phyloP scores from a whole-genome alignment of 2,113 vertebrate genomes.

The Phrynocephalus versicolor region DNA sequence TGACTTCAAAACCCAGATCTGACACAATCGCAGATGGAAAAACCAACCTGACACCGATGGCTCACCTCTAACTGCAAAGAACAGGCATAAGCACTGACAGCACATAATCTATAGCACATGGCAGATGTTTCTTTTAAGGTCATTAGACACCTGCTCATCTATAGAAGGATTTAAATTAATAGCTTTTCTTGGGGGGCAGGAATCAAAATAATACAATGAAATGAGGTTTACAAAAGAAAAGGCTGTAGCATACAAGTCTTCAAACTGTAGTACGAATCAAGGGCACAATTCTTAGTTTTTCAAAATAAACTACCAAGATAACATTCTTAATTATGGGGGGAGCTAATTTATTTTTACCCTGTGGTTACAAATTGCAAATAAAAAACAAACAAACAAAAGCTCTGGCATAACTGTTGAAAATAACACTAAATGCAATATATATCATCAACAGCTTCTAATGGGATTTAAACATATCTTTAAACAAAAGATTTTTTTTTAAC shows the following conservation, averaged over 20 bases:
- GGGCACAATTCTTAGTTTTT: neutral
- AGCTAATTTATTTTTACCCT: neutral
- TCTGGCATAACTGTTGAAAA: neutral
- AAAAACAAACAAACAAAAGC: neutral
- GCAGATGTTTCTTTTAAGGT: constrained; percentile 56
- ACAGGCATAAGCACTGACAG: constrained; percentile 12
- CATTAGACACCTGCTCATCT: constrained; percentile 57
- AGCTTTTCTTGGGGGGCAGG: constrained; percentile 6
- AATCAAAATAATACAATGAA: constrained; percentile 42
- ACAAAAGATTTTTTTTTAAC: too few relatives aligned
- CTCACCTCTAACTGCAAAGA: neutral
- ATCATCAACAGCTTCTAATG: neutral
- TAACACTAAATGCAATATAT: neutral
- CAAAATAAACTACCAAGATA: neutral
- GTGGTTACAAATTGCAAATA: neutral
- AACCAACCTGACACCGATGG: neutral
- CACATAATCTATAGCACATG: constrained; percentile 33
- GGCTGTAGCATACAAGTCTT: neutral
- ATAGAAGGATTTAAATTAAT: constrained; percentile 66
- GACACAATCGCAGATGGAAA: neutral
- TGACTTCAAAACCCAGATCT: constrained; percentile 23
- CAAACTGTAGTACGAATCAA: neutral
- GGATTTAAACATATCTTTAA: neutral
- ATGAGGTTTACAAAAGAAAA: constrained; percentile 21
- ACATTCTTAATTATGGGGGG: neutral